phyloP scores from a whole-genome alignment of 1,140 invertebrate genomes.

The Heliconius congener region DNA sequence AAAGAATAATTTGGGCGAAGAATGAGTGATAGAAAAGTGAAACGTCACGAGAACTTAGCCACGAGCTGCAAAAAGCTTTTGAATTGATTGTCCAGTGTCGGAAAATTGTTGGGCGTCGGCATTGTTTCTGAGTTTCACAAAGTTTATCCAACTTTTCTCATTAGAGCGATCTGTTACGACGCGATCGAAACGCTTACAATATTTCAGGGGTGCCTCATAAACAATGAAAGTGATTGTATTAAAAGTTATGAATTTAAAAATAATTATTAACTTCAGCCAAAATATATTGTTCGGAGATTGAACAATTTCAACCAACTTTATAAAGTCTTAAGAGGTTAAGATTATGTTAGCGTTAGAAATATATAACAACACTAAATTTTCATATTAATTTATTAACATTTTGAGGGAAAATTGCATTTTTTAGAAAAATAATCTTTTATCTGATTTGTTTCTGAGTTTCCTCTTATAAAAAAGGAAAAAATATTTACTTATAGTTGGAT shows the following conservation, averaged over 20 bases:
- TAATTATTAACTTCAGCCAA: neutral
- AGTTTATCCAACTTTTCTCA: conserved; percentile 72
- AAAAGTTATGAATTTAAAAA: conserved; percentile 27
- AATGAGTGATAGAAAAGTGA: conserved; percentile 15
- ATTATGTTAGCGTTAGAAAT: conserved; percentile 7
- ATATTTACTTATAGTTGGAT: too few species aligned
- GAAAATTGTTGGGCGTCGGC: conserved; percentile 33
- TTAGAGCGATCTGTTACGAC: conserved; percentile 50
- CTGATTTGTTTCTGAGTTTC: too few species aligned
- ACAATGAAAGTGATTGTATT: conserved; percentile 27
- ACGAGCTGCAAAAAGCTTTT: conserved; percentile 36
- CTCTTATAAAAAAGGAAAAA: too few species aligned
- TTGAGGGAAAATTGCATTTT: too few species aligned
- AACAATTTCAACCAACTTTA: neutral
- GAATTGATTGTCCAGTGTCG: conserved; percentile 38
- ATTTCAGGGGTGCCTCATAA: conserved; percentile 43
- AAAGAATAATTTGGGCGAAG: neutral
- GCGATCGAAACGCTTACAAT: conserved; percentile 59
- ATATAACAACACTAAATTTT: neutral
- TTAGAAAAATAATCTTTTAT: too few species aligned
- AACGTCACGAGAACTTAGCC: conserved; percentile 31
- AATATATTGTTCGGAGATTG: neutral
- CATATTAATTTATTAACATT: too few species aligned
- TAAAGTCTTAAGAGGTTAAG: neutral
- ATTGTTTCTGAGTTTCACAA: conserved; percentile 62